Conservation (phyloP, 1,140 invertebrate species). For the Pogonus chalceus region DNA sequence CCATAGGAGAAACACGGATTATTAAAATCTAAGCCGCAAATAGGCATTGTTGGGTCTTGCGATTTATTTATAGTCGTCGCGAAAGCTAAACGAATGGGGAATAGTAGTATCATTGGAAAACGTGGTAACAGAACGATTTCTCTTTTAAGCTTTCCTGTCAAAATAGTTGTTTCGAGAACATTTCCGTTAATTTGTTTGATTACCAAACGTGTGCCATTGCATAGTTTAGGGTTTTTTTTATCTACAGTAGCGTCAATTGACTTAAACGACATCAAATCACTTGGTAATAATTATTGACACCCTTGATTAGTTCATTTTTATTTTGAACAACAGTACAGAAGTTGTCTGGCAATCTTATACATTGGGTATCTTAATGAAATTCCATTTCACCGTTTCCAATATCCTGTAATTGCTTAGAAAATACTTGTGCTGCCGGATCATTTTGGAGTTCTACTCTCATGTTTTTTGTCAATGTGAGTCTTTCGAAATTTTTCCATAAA, state of each 20-base stretch:
- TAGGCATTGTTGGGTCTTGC: conserved; percentile 36
- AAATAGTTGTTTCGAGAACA: conserved; percentile 36
- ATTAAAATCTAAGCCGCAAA: conserved; percentile 28
- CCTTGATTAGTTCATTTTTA: conserved; percentile 7
- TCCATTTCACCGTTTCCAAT: conserved; percentile 19
- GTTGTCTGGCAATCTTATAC: conserved; percentile 15
- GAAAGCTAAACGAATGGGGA: conserved; percentile 39
- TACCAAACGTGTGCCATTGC: conserved; percentile 36
- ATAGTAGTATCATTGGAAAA: conserved; percentile 36
- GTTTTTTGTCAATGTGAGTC: conserved; percentile 28
- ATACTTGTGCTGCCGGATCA: conserved; percentile 20
- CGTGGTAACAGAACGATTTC: conserved; percentile 35
- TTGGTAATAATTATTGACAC: conserved; percentile 17
- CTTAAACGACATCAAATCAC: conserved; percentile 28
- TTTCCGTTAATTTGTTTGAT: conserved; percentile 34
- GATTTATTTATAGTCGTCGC: conserved; percentile 44
- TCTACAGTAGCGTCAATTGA: conserved; percentile 31
- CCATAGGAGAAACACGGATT: conserved; percentile 29
- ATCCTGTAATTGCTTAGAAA: conserved; percentile 25
- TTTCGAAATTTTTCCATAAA: conserved; percentile 32
- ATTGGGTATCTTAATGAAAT: conserved; percentile 14
- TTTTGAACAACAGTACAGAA: conserved; percentile 15
- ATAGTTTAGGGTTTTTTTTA: conserved; percentile 26
- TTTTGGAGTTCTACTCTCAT: conserved; percentile 23
- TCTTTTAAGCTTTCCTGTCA: conserved; percentile 34